A percentile compares a stretch with the other conserved stretches of the same genome.
phyloP scores from a whole-genome alignment of 2,113 vertebrate genomes.

The Sebastes fasciatus region DNA sequence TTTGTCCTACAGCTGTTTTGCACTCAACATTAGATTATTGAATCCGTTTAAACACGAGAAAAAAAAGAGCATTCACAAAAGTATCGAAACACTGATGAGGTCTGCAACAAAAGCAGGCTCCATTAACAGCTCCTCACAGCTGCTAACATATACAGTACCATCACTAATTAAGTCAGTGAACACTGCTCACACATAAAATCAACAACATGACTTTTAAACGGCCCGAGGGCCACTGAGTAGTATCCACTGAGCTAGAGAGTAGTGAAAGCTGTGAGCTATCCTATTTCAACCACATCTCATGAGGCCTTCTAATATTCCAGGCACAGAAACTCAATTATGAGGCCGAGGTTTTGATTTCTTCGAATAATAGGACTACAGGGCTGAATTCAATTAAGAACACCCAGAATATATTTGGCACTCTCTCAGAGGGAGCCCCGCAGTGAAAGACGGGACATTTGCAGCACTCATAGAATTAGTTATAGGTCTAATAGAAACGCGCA shows the following conservation, averaged over 20 bases:
- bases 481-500: constrained; percentile 11
- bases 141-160: constrained; percentile 10
- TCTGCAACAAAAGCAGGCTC: constrained; percentile 1
- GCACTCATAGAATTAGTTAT: constrained; percentile 2
- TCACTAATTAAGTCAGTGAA: constrained; percentile 28
- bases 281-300: constrained; percentile 47
- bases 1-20: neutral
- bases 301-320: constrained; percentile 54
- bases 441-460: neutral
- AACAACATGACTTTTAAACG: constrained; percentile 40
- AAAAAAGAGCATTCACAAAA: neutral
- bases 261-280: constrained; percentile 20
- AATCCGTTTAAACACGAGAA: neutral
- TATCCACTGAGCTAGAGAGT: neutral
- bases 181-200: constrained; percentile 18
- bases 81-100: neutral
- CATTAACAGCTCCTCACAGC: neutral
- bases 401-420: constrained; percentile 40
- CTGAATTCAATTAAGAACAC: constrained; percentile 63
- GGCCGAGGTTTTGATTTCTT: constrained; percentile 60
- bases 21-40: neutral
- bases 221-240: neutral
- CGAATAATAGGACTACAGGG: constrained; percentile 54
- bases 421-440: constrained; percentile 47
- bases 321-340: constrained; percentile 58